phyloP scores from a whole-genome alignment of 1,140 invertebrate genomes.

The Paracyclopina nana region DNA sequence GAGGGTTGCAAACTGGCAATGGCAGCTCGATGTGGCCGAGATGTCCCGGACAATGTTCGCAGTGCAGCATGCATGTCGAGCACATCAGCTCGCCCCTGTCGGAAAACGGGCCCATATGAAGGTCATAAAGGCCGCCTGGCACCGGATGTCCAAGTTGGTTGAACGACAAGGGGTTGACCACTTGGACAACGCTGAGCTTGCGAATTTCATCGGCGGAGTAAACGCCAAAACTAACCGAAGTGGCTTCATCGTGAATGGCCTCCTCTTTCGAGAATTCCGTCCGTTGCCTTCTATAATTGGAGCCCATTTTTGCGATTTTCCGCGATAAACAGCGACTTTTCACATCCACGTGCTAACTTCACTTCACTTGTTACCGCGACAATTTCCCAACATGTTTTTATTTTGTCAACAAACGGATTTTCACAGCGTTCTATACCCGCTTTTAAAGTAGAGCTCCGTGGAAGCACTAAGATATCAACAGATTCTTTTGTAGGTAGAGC shows the following conservation, averaged over 20 bases:
- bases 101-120: constrained; percentile 20
- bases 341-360: too few species aligned
- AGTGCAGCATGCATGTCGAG: constrained; percentile 13
- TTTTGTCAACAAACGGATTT: too few species aligned
- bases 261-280: too few species aligned
- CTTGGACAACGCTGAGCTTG: constrained; percentile 62
- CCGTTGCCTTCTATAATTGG: too few species aligned
- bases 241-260: constrained; percentile 18
- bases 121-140: constrained; percentile 23
- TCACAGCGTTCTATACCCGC: too few species aligned
- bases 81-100: background rate
- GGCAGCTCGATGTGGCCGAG: constrained; percentile 87
- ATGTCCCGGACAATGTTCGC: constrained; percentile 36
- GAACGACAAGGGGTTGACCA: constrained; percentile 60
- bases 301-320: too few species aligned
- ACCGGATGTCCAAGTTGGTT: constrained; percentile 62
- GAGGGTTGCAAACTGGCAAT: constrained; percentile 70
- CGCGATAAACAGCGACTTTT: too few species aligned
- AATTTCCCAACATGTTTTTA: too few species aligned
- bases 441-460: too few species aligned
- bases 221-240: constrained; percentile 34
- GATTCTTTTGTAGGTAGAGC: too few species aligned
- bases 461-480: too few species aligned
- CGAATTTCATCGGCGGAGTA: constrained; percentile 63
- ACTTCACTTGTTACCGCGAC: too few species aligned